These are phyloP conservation scores for Strix uralensis DNA, from an alignment of 2,113 vertebrate genomes.

Conservation along the genomic window DNA sequence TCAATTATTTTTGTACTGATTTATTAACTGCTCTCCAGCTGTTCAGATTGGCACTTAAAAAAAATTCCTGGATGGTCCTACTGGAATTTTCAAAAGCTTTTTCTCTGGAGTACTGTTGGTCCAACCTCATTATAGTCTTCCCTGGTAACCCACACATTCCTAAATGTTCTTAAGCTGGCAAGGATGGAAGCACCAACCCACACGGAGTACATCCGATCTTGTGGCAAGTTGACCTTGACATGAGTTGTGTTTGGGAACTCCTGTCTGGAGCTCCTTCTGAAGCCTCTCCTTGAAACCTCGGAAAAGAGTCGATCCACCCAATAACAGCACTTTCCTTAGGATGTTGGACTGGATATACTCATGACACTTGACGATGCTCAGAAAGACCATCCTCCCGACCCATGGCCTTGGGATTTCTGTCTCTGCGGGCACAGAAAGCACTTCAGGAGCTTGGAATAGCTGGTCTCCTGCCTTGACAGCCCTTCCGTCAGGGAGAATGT, in stretches of 20 bases:
- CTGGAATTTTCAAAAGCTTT: background rate
- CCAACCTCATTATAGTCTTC: background rate
- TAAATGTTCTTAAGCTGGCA: background rate
- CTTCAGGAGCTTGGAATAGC: conserved; percentile 51
- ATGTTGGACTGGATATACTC: background rate
- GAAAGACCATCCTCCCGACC: conserved; percentile 6
- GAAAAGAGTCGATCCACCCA: conserved; percentile 3
- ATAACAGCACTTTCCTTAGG: conserved; percentile 20
- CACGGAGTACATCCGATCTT: background rate
- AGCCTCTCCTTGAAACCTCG: conserved; percentile 45
- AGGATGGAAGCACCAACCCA: background rate
- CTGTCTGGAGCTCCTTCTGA: conserved; percentile 28
- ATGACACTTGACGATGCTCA: background rate
- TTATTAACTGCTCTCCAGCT: conserved; percentile 56
- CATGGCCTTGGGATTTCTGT: background rate
- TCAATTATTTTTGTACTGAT: conserved; percentile 54
- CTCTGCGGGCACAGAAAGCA: conserved; percentile 33
- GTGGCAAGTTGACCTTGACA: background rate
- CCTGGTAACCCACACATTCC: background rate
- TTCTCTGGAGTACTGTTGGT: background rate
- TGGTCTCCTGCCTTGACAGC: background rate
- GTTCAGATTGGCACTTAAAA: background rate
- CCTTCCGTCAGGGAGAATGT: background rate
- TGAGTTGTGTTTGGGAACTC: background rate
- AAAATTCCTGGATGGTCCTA: background rate